These are phyloP conservation scores for Glaucidium brasilianum DNA, from an alignment of 2,113 vertebrate genomes.

Conservation along the genomic window DNA sequence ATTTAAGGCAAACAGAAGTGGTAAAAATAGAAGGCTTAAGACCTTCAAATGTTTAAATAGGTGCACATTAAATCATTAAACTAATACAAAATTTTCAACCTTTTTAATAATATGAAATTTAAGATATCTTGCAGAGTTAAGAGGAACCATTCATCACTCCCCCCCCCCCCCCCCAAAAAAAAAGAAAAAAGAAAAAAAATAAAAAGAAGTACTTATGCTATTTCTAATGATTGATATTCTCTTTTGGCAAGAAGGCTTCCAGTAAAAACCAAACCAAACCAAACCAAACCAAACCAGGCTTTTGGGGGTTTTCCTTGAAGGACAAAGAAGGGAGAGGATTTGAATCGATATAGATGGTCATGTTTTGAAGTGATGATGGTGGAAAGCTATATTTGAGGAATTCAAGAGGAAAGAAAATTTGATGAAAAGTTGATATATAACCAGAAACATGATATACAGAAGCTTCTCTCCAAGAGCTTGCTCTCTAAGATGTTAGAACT, in stretches of 20 bases:
- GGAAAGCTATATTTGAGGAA: neutral
- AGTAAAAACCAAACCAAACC: too few relatives aligned
- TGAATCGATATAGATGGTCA: neutral
- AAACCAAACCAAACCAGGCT: accelerated
- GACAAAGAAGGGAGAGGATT: neutral
- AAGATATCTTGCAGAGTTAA: neutral
- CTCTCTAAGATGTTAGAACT: neutral
- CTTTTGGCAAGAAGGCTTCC: neutral
- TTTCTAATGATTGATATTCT: neutral
- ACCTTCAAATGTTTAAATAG: neutral
- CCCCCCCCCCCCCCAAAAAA: too few relatives aligned
- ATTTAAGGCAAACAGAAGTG: neutral
- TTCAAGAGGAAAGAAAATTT: neutral
- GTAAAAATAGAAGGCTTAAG: neutral
- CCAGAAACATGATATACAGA: neutral
- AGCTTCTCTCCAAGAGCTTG: neutral
- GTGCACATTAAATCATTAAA: neutral
- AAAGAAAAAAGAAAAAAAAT: too few relatives aligned
- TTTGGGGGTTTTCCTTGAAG: neutral
- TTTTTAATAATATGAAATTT: neutral
- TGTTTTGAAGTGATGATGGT: neutral
- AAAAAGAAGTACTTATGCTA: accelerated
- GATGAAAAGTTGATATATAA: neutral
- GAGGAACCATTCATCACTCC: too few relatives aligned
- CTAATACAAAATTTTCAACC: neutral